Evolutionary conservation across 1,140 invertebrate genomes (phyloP), one percentile per base, ranked within the genome.

Genomic region (Sinonovacula constricta): DNA sequence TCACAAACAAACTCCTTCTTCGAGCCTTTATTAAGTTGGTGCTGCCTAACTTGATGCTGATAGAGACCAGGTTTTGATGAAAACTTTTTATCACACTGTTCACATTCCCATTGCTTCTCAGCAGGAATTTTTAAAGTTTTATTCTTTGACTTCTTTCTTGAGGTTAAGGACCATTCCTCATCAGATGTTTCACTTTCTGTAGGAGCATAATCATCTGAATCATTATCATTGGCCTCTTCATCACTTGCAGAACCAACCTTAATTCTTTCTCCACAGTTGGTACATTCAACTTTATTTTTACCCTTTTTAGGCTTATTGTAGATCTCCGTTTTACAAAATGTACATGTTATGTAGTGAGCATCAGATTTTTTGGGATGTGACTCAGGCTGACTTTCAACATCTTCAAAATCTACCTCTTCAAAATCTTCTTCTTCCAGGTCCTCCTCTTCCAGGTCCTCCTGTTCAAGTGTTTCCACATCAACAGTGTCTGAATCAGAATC

Each of bases 1-100:
- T 62, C 59, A 62, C 59, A 62, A 15, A 34, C 36, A 62, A 62
- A 62, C 18, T 33, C 36, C 36, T 31, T 62, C 59, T 62, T 62
- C 7, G 22, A n/a, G n/a, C n/a, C n/a, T n/a, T n/a, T n/a, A n/a
- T n/a, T n/a, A n/a, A n/a, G n/a, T n/a, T n/a, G 36, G 26, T 62
- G 59, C 18, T 34, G 18, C 18, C 31, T 34, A 3, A 34, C n/a
- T 34, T 34, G 33, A 33, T 62, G 59, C 2, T 22, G 18, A 18
- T 30, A 30, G 7, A 62, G 36, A 5, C 59, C 59, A 33, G 59
- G 31, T 22, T 15, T 34, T 18, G 59, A 22, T 18, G 59, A 7
- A 62, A 62, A 62, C 26, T 34, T n/a, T 34, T 62, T 62, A 1
- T 34, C 59, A 62, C 59, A 62, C n/a, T 34, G 3, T 33, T 62